These are phyloP conservation scores for Leptobrachium leishanense DNA, from an alignment of 2,113 vertebrate species.

Conservation along the genomic window DNA sequence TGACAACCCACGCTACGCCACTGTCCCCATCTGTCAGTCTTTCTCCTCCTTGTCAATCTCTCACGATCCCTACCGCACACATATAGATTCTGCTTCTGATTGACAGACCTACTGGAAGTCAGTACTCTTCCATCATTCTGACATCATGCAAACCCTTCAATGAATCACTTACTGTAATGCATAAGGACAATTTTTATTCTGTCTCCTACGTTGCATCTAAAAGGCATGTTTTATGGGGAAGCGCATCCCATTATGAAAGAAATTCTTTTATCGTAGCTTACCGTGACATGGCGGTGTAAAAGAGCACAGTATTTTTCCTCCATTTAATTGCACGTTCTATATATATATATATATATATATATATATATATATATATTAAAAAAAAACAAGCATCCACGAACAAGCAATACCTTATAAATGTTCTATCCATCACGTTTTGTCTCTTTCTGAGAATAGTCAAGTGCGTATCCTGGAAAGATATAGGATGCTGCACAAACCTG, in stretches of 20 bases:
- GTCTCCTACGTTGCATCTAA: slow-evolving; percentile 30
- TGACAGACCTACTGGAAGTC: background rate
- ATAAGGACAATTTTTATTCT: slow-evolving; percentile 30
- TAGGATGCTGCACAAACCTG: slow-evolving; percentile 15
- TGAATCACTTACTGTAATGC: slow-evolving; percentile 44
- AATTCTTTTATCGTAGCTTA: slow-evolving; percentile 45
- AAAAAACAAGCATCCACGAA: slow-evolving; percentile 12
- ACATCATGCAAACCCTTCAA: slow-evolving; percentile 27
- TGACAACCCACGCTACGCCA: no score
- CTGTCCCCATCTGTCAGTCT: no score
- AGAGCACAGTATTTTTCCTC: slow-evolving; percentile 26
- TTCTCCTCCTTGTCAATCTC: no score
- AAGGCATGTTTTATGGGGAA: slow-evolving; percentile 30
- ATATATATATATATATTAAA: slow-evolving; percentile 8
- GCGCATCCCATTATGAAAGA: slow-evolving; percentile 35
- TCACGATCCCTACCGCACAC: no score
- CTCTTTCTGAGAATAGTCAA: slow-evolving; percentile 30
- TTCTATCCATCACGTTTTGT: slow-evolving; percentile 29
- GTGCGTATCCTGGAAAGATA: slow-evolving; percentile 26
- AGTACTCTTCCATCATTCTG: slow-evolving; percentile 33
- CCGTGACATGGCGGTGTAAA: slow-evolving; percentile 33
- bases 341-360: background rate
- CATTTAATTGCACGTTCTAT: slow-evolving; percentile 42
- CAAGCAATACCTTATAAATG: slow-evolving; percentile 1
- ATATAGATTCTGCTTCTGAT: background rate